Evolutionary conservation across 2,797 vertebrate genomes (phyloP).

Genomic region (Brachyalestes nurse): DNA sequence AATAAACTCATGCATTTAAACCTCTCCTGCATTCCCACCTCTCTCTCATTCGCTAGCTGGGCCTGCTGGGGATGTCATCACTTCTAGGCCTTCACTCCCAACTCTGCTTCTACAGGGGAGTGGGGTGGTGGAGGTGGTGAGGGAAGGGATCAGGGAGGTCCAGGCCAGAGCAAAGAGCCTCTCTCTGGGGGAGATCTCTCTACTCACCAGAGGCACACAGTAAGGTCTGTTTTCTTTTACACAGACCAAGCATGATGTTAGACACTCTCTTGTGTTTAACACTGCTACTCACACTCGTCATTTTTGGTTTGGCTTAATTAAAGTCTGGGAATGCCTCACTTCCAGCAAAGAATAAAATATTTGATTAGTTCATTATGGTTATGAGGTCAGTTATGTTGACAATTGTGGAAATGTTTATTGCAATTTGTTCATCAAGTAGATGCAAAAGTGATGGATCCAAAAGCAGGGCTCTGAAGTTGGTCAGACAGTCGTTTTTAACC

Average conservation of each 20-base stretch:
- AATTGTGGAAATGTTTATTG: neutral
- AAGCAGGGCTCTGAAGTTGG: neutral
- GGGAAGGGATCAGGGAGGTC: constrained; percentile 7
- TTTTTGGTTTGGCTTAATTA: neutral
- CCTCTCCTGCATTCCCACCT: constrained; percentile 1
- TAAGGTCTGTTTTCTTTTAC: neutral
- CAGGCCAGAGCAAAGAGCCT: constrained; percentile 11
- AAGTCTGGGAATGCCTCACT: neutral
- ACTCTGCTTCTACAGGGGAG: constrained; percentile 1
- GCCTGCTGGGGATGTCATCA: constrained; percentile 36
- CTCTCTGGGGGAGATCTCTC: constrained; percentile 6
- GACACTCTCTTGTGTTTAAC: constrained; percentile 1
- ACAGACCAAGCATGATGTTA: neutral
- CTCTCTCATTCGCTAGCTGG: neutral
- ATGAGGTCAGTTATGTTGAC: neutral
- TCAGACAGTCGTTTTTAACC: constrained; percentile 4
- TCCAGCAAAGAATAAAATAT: neutral
- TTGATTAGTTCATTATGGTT: neutral
- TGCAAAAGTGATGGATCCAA: neutral
- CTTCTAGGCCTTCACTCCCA: neutral
- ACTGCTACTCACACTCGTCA: neutral
- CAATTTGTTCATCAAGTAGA: neutral
- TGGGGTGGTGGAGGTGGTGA: too few species aligned
- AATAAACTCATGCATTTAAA: constrained; percentile 10
- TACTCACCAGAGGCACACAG: neutral